Evolutionary conservation across 2,113 vertebrate species (phyloP).

Genomic region (Vulpes vulpes): DNA sequence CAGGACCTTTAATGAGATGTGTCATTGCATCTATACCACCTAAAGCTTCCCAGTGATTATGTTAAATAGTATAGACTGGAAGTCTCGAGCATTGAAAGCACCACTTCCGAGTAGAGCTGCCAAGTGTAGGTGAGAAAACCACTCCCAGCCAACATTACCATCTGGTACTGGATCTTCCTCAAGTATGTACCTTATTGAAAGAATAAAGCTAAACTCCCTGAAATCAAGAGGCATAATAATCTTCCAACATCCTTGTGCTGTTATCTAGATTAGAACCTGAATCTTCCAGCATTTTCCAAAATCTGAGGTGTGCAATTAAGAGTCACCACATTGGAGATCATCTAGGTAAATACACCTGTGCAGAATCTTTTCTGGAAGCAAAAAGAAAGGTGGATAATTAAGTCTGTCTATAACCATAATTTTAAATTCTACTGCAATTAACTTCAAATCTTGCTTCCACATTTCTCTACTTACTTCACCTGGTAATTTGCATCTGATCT

Average conservation of each 20-base stretch:
- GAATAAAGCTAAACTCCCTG: conserved; percentile 53
- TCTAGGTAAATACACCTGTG: conserved; percentile 25
- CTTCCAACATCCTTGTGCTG: conserved; percentile 55
- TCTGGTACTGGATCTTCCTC: conserved; percentile 76
- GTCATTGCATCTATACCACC: conserved; percentile 29
- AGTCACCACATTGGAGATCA: background rate
- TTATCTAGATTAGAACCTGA: conserved; percentile 41
- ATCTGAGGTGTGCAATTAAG: conserved; percentile 49
- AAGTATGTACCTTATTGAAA: conserved; percentile 49
- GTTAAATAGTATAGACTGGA: conserved; percentile 52
- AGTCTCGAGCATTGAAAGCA: conserved; percentile 46
- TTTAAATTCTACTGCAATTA: conserved; percentile 58
- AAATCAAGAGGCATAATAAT: conserved; percentile 20
- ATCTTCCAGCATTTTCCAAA: conserved; percentile 43
- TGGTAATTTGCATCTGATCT: conserved; percentile 62
- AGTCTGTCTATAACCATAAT: conserved; percentile 40
- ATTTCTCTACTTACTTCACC: conserved; percentile 29
- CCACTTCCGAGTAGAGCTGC: conserved; percentile 59
- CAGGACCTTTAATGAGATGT: conserved; percentile 30
- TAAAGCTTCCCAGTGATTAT: conserved; percentile 48
- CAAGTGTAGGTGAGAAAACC: conserved; percentile 76
- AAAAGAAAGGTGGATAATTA: conserved; percentile 58
- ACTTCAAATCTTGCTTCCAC: conserved; percentile 22
- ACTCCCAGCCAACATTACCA: conserved; percentile 72
- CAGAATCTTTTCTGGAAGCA: conserved; percentile 49